Conservation (phyloP, 2,797 vertebrate genomes). For the Gambelia wislizenii region DNA sequence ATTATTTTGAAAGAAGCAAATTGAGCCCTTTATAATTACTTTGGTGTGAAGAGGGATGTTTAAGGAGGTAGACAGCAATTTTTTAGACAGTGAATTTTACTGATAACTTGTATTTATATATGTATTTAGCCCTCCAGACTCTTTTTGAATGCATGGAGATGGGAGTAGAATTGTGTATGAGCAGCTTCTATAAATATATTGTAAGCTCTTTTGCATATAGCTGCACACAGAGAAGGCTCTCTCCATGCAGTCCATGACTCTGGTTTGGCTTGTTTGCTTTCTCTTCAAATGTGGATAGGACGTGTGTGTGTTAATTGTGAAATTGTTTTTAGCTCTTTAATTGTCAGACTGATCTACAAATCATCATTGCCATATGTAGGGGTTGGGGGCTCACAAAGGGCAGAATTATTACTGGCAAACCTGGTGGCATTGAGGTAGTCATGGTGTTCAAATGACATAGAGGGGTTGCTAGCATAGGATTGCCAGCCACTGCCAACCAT, state of each 20-base stretch:
- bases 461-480: neutral
- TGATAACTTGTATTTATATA: slow-evolving; percentile 13
- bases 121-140: too few relatives aligned
- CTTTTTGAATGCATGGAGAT: neutral
- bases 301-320: neutral
- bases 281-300: neutral
- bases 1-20: neutral
- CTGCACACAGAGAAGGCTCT: neutral
- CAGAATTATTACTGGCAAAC: neutral
- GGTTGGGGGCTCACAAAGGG: neutral
- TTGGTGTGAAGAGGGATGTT: slow-evolving; percentile 29
- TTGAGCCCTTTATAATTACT: slow-evolving; percentile 21
- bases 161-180: neutral
- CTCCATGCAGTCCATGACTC: neutral
- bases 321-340: neutral
- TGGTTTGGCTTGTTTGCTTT: neutral
- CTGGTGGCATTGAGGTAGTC: neutral
- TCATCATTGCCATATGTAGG: neutral
- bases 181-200: neutral
- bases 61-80: neutral
- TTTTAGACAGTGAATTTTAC: neutral
- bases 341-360: neutral
- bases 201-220: neutral
- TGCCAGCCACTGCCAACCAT: neutral
- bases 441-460: neutral